phyloP scores from a whole-genome alignment of 1,140 invertebrate genomes.

The Anadara kagoshimensis region DNA sequence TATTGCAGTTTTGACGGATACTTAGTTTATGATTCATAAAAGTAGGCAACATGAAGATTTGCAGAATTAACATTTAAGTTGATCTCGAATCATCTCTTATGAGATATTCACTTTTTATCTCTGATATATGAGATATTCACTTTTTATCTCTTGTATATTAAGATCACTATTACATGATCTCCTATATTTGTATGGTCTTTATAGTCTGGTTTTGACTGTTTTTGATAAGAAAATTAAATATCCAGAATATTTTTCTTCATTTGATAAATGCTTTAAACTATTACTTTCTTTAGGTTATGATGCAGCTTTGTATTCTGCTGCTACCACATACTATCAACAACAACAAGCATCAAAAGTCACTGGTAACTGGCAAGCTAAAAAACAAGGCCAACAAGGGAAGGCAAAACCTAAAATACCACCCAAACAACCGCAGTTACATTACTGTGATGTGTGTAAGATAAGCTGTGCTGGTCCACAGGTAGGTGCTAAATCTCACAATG shows the following conservation, averaged over 20 bases:
- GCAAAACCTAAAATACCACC: constrained; percentile 72
- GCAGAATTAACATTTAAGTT: too few species aligned
- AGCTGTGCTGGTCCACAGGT: constrained; percentile 95
- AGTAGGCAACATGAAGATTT: too few species aligned
- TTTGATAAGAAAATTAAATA: background rate
- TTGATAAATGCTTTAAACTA: too few species aligned
- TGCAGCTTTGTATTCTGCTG: constrained; percentile 93
- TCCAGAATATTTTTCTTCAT: background rate
- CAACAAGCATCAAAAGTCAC: constrained; percentile 75
- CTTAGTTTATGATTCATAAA: too few species aligned
- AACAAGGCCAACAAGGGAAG: constrained; percentile 77
- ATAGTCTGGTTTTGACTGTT: too few species aligned
- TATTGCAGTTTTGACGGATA: too few species aligned
- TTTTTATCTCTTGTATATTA: too few species aligned
- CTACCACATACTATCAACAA: constrained; percentile 93
- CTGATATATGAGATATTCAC: too few species aligned
- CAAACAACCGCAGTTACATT: constrained; percentile 71
- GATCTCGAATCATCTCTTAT: too few species aligned
- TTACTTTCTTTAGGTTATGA: constrained; percentile 84
- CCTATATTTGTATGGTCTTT: too few species aligned
- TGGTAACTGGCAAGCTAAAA: constrained; percentile 81
- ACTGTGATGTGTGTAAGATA: constrained; percentile 89
- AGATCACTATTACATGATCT: too few species aligned
- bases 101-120: too few species aligned
- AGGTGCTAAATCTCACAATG: background rate